These are phyloP conservation scores for Hecatera dysodea DNA, from an alignment of 2,888 invertebrate species.

Conservation along the genomic window DNA sequence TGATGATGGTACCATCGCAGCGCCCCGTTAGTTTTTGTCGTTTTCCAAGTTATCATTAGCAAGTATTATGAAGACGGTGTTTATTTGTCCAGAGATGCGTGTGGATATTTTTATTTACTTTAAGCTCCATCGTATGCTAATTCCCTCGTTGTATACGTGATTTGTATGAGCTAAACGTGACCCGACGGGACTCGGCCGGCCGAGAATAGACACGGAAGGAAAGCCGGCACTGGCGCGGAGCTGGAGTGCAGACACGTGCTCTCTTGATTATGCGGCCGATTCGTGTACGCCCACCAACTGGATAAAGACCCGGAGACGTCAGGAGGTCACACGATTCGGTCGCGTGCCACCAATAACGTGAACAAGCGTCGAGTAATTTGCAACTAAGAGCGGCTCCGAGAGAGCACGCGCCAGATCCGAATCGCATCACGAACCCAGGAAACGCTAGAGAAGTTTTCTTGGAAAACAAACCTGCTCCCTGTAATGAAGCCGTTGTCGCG, in stretches of 20 bases:
- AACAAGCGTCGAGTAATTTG: slow-evolving; percentile 79
- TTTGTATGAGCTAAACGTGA: slow-evolving; percentile 86
- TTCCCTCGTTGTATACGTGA: slow-evolving; percentile 83
- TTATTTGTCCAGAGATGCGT: slow-evolving; percentile 67
- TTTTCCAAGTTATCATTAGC: slow-evolving; percentile 69
- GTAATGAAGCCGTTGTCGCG: slow-evolving; percentile 79
- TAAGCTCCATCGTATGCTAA: slow-evolving; percentile 79
- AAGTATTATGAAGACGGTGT: slow-evolving; percentile 64
- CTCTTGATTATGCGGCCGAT: slow-evolving; percentile 72
- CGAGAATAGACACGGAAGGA: slow-evolving; percentile 89
- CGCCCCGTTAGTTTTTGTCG: slow-evolving; percentile 58
- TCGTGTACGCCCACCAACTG: slow-evolving; percentile 64
- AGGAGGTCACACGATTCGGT: slow-evolving; percentile 77
- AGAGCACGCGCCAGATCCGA: slow-evolving; percentile 81
- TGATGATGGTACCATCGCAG: slow-evolving; percentile 37
- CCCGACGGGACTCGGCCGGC: slow-evolving; percentile 79
- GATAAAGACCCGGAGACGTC: slow-evolving; percentile 65
- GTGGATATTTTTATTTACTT: slow-evolving; percentile 73
- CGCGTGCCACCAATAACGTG: slow-evolving; percentile 76
- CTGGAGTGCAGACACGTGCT: slow-evolving; percentile 84
- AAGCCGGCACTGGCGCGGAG: slow-evolving; percentile 81
- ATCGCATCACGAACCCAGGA: slow-evolving; percentile 84
- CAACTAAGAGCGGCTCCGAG: slow-evolving; percentile 73
- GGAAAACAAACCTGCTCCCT: slow-evolving; percentile 73
- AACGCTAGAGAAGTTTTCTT: slow-evolving; percentile 74